A percentile compares a stretch with the other conserved stretches of the same genome.
phyloP scores from a whole-genome alignment of 2,797 vertebrate species.

The Mastacembelus armatus region DNA sequence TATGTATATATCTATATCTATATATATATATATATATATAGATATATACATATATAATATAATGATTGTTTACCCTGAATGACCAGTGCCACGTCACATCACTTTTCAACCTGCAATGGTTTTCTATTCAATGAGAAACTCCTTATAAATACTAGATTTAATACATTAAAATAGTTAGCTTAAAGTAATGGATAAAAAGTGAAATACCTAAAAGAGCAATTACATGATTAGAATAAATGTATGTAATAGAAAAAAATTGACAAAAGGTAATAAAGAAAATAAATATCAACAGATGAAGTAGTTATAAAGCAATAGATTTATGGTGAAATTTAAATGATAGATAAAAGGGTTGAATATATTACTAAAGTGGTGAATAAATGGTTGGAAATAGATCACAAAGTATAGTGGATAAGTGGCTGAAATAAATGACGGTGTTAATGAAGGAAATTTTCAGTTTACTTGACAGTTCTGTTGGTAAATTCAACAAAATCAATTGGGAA shows the following conservation, averaged over 20 bases:
- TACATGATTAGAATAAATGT: neutral
- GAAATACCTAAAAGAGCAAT: neutral
- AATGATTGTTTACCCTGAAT: neutral
- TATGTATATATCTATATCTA: no score
- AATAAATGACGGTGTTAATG: conserved; percentile 8
- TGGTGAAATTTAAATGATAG: neutral
- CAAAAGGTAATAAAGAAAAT: no score
- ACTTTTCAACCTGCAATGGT: neutral
- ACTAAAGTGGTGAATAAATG: no score
- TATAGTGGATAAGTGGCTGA: neutral
- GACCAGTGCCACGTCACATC: neutral
- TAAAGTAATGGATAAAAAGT: neutral
- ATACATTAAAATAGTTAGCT: neutral
- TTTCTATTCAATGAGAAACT: neutral
- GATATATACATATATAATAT: no score
- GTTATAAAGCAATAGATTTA: no score
- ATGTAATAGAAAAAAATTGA: neutral
- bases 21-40: no score
- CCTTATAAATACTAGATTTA: neutral
- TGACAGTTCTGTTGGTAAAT: neutral
- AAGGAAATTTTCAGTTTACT: no score
- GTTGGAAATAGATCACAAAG: no score
- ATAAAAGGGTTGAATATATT: no score
- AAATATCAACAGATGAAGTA: no score
- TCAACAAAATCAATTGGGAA: neutral